Percentiles rank a stretch among this genome's conserved stretches.
These are phyloP conservation scores for Erpobdella octoculata DNA, from an alignment of 2,888 invertebrate species.

Conservation along the genomic window DNA sequence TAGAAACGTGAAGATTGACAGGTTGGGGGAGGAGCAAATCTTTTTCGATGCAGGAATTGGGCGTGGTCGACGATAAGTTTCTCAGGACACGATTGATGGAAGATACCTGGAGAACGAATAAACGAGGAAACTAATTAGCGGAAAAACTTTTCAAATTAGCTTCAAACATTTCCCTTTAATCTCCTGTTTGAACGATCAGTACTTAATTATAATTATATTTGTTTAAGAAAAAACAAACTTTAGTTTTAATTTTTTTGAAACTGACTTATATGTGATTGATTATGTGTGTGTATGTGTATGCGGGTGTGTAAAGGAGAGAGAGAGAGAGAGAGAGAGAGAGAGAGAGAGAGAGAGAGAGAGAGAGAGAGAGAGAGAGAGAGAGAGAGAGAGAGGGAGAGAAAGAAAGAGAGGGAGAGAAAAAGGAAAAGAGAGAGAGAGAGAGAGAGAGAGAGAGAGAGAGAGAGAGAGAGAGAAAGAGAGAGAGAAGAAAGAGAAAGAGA, in stretches of 20 bases:
- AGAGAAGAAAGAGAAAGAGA: neutral
- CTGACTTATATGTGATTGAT: too few species aligned
- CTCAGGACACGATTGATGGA: constrained; percentile 88
- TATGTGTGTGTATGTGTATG: neutral
- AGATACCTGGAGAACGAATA: constrained; percentile 66
- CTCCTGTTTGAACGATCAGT: too few species aligned
- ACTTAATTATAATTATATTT: too few species aligned
- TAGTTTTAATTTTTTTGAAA: too few species aligned
- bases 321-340: neutral
- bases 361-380: neutral
- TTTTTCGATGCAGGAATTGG: constrained; percentile 34
- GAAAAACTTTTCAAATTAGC: too few species aligned
- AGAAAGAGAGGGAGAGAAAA: neutral
- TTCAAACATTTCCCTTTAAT: too few species aligned
- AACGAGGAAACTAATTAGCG: too few species aligned
- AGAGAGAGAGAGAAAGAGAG: neutral
- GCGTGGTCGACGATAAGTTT: constrained; percentile 80
- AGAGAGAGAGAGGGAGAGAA: neutral
- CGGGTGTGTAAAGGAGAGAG: neutral
- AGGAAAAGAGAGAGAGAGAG: neutral
- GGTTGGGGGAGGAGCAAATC: constrained; percentile 54
- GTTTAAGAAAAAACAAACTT: too few species aligned
- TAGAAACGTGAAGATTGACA: constrained; percentile 38
- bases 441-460: neutral
- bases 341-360: neutral